Evolutionary conservation across 2,797 vertebrate species (phyloP), one percentile per base, ranked within the genome.

Genomic region (Momotus momota): DNA sequence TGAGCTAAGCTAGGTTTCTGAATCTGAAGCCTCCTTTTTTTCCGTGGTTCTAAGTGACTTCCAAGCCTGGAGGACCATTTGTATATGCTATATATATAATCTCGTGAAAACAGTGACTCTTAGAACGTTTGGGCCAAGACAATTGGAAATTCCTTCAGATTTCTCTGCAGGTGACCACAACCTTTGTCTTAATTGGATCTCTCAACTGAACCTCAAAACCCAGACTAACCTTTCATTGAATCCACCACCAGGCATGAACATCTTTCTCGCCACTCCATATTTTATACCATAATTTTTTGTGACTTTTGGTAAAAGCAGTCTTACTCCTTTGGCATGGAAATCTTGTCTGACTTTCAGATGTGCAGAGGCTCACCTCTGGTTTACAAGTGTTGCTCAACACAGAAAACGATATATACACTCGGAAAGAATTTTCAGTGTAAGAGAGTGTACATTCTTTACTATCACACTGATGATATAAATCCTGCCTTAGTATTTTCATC

Each of bases 401-500:
- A 65, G 41, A 26, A 48, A 92, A 73, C 13, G 45, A 14, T 14
- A 75, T 17, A 41, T 29, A 66, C 9, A n/a, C 16, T 18, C 41
- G 48, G 71, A 77, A 90, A 54, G 41, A 67, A 73, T 77, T 77
- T 38, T 81, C 88, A 19, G 10, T 31, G 9, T 73, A 29, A n/a
- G 31, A 75, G 43, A 49, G 21, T 21, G 60, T 64, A 25, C 71
- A 61, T 77, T 78, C 77, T 91, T 90, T 85, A 29, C 29, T 61
- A 41, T 78, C 86, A 71, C 57, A 43, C 27, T n/a, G 33, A 90
- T 86, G 77, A 84, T 69, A 71, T 64, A 90, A 95, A 67, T 85
- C 52, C 35, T 58, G 27, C 29, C 57, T 86, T 51, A 61, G 64
- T 86, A 54, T 85, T 95, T 94, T 93, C 74, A 92, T 88, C 88